Evolutionary conservation across 2,113 vertebrate species (phyloP), one percentile per base, ranked within the genome.

Genomic region (Prolemur simus): DNA sequence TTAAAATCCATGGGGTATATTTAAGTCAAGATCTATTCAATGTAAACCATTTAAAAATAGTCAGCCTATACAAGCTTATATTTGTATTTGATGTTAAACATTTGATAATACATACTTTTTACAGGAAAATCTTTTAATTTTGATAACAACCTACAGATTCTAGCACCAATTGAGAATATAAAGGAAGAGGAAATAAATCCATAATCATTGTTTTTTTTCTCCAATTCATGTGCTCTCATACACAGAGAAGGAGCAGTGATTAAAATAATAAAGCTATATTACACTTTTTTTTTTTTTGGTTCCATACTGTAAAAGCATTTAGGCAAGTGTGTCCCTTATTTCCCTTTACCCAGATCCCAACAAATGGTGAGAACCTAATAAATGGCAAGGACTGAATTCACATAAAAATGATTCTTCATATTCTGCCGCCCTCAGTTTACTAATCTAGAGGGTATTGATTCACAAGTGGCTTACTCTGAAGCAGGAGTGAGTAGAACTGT

Each of bases 31-130:
- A 52, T 47, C 39, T 95, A 1, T 64, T 97, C 45, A 74, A n/a
- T 54, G 47, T 20, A 89, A 80, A 64, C 64, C 11, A 89, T 89
- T 87, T 96, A 87, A 88, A 95, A 68, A 90, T 64, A 92, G 47
- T 84, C 49, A 94, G 45, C 84, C 95, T 94, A 52, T 87, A 77
- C 27, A 95, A 85, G 15, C 29, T 74, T 71, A 80, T 52, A 39
- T 68, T 88, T 94, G 77, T 14, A 47, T 49, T 88, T 86, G 10
- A 86, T 87, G 13, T 86, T 90, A 76, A 84, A 13, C 45, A 37
- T 49, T 95, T n/a, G 87, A 63, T 77, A 81, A 66, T 60, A 5
- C 2, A 21, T 56, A 56, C 54, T 56, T 80, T 87, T 90, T 83
- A 71, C 8, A 60, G 54, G 73, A 37, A 84, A 90, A 54, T 49